Conservation (phyloP, 2,797 vertebrate species). For the Acomys russatus region DNA sequence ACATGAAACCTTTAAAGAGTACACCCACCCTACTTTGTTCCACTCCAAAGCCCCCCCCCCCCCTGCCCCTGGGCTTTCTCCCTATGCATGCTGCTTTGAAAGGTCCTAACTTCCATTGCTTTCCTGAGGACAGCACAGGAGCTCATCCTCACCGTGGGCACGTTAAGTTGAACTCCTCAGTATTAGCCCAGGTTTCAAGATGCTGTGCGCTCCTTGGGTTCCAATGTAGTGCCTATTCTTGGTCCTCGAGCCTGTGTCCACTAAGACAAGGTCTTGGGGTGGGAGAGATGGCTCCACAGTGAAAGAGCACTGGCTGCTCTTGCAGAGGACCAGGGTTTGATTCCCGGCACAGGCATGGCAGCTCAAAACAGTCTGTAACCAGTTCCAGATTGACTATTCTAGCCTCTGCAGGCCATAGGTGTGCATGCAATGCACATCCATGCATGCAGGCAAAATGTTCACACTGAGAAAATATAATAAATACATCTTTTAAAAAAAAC, state of each 20-base stretch:
- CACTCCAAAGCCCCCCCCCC: neutral
- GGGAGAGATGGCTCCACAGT: neutral
- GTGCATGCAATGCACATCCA: accelerated
- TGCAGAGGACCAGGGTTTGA: neutral
- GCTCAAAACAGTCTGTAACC: neutral
- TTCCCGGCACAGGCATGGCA: too few species aligned
- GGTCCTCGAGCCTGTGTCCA: neutral
- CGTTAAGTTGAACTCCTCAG: neutral
- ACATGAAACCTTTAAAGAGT: neutral
- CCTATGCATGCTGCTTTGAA: accelerated
- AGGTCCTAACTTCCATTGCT: neutral
- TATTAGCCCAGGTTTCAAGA: neutral
- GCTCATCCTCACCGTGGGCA: neutral
- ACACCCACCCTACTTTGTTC: accelerated
- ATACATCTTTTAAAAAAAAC: neutral
- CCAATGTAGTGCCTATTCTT: neutral
- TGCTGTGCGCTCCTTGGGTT: neutral
- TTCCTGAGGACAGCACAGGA: neutral
- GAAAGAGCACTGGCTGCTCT: neutral
- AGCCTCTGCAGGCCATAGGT: neutral
- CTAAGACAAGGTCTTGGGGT: neutral
- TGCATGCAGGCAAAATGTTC: too few species aligned
- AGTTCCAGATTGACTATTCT: too few species aligned
- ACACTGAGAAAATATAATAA: neutral
- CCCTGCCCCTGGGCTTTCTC: neutral